Evolutionary conservation across 2,113 vertebrate species (phyloP), one percentile per base, ranked within the genome.

Genomic region (Sorex fumeus): DNA sequence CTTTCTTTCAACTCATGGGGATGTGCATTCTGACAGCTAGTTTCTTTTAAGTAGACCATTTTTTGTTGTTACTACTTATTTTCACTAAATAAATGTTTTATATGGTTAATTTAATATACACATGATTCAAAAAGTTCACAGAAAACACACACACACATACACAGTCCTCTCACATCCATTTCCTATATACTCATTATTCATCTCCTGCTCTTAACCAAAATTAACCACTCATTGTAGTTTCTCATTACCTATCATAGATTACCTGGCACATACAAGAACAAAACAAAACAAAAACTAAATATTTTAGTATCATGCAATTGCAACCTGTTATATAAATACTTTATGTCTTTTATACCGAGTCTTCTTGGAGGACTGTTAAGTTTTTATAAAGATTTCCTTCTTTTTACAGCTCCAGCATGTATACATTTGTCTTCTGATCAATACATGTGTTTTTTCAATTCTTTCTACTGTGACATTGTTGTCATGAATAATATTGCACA

Each of bases 311-410:
- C 18, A 60, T 60, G 18, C 19, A 69, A 75, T 78, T 2, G 18
- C 43, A 19, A 81, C 71, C 78, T 45, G 67, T 11, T 86, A 34
- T 36, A 13, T 50, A 45, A 1, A 45, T 76, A 27, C 11, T 84
- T 87, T 93, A 40, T 95, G 16, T 5, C 47, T 91, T 94, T 76
- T 72, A 93, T 80, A 72, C 3, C 69, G 32, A 71, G 0, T 12
- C 30, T 5, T 67, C 53, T 67, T 84, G 21, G 32, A 70, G 0
- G 27, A 80, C 25, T 76, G 18, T 64, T 30, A 50, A 76, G n/a
- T 88, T 79, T 32, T 27, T 60, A 36, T 36, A 21, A 64, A 34
- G 70, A 74, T 45, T 30, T 76, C 70, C 83, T 90, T 28, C 77
- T 40, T 62, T 93, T 89, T 89, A 57, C 5, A 86, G 34, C 53